Percentiles rank a stretch among this genome's conserved stretches.
Conservation (phyloP, 2,797 vertebrate genomes). For the Oryzias sinensis region DNA sequence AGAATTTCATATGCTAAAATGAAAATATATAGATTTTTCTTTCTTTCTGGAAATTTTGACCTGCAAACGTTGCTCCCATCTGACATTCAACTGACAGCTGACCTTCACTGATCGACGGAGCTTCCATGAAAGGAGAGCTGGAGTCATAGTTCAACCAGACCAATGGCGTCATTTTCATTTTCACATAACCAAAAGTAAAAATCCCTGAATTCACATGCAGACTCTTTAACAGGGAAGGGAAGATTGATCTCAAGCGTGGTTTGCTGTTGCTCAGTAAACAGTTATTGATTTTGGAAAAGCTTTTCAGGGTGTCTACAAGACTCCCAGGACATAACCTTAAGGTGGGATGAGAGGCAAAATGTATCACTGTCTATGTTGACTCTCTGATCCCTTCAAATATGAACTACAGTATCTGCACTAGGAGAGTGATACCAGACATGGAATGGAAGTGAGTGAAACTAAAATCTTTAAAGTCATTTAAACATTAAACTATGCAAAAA, state of each 20-base stretch:
- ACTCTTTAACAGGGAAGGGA: constrained; percentile 40
- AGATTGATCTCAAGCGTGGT: constrained; percentile 55
- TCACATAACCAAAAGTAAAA: constrained; percentile 18
- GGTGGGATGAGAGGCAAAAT: constrained; percentile 2
- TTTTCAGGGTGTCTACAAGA: constrained; percentile 38
- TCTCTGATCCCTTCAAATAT: constrained; percentile 12
- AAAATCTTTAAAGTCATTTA: too few relatives aligned
- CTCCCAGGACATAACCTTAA: constrained; percentile 36
- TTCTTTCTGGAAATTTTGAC: constrained; percentile 6
- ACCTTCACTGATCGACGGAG: constrained; percentile 42
- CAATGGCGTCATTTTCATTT: constrained; percentile 34
- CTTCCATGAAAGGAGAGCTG: constrained; percentile 30
- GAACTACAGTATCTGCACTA: constrained; percentile 1
- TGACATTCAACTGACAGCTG: constrained; percentile 34
- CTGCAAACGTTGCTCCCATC: constrained; percentile 18
- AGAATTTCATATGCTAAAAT: too few relatives aligned
- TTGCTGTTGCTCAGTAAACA: constrained; percentile 51
- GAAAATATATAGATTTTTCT: background rate
- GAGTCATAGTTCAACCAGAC: constrained; percentile 40
- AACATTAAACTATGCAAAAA: too few relatives aligned
- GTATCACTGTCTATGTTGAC: constrained; percentile 10
- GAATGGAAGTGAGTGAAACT: too few relatives aligned
- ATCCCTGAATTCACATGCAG: constrained; percentile 33
- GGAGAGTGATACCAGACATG: too few relatives aligned
- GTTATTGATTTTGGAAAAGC: constrained; percentile 52